phyloP scores from a whole-genome alignment of 2,888 invertebrate species.

The Drosophila mettleri region DNA sequence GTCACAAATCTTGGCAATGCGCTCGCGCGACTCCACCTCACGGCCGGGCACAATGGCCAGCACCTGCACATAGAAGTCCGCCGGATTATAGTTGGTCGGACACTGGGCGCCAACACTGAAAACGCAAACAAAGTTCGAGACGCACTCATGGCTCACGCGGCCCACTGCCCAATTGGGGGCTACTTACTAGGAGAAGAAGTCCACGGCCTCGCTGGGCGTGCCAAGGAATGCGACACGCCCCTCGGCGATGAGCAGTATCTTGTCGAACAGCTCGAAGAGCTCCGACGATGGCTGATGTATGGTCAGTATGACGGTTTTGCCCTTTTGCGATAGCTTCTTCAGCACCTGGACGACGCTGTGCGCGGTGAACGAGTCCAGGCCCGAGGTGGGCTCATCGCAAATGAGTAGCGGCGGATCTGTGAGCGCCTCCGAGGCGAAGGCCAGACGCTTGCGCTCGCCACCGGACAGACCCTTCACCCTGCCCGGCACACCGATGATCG shows the following conservation, averaged over 20 bases:
- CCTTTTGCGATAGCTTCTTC: slow-evolving; percentile 90
- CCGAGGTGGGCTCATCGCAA: slow-evolving; percentile 98
- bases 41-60: slow-evolving; percentile 94
- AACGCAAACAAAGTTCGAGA: neutral
- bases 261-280: slow-evolving; percentile 95
- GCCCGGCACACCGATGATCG: slow-evolving; percentile 95
- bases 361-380: slow-evolving; percentile 98
- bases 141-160: no score
- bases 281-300: slow-evolving; percentile 98
- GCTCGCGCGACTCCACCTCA: slow-evolving; percentile 92
- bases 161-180: neutral
- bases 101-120: slow-evolving; percentile 91
- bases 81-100: slow-evolving; percentile 96
- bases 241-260: slow-evolving; percentile 94
- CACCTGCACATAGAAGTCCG: slow-evolving; percentile 96
- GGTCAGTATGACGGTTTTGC: slow-evolving; percentile 96
- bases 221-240: slow-evolving; percentile 96
- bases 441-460: slow-evolving; percentile 97
- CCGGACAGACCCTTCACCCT: slow-evolving; percentile 96
- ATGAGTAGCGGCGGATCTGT: slow-evolving; percentile 98
- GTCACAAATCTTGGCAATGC: slow-evolving; percentile 92
- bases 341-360: slow-evolving; percentile 94
- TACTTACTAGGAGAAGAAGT: slow-evolving; percentile 91
- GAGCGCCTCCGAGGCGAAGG: slow-evolving; percentile 98
- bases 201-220: slow-evolving; percentile 90